A percentile compares a stretch with the other conserved stretches of the same genome.
Conservation (phyloP, 2,888 invertebrate genomes). For the Ferdinandea cuprea region DNA sequence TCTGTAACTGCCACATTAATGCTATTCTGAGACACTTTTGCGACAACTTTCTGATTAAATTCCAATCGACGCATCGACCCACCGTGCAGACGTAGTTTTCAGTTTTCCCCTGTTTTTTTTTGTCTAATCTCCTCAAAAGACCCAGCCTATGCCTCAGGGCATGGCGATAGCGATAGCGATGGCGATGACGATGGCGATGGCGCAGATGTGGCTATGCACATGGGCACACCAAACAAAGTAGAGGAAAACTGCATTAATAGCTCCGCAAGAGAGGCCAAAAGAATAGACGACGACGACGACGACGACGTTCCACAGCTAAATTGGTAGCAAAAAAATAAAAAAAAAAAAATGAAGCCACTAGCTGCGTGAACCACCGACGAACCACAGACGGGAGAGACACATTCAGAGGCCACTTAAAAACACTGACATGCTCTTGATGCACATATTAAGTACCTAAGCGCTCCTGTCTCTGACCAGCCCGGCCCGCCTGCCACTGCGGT, state of each 20-base stretch:
- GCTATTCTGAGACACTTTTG: conserved; percentile 54
- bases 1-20: neutral
- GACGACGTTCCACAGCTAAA: conserved; percentile 58
- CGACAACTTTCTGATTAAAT: conserved; percentile 61
- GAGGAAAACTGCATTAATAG: conserved; percentile 67
- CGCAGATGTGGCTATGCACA: conserved; percentile 44
- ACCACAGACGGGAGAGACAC: conserved; percentile 56
- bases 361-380: conserved; percentile 19
- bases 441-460: conserved; percentile 74
- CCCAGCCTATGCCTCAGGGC: conserved; percentile 63
- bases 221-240: conserved; percentile 29
- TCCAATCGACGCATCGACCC: conserved; percentile 36
- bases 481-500: conserved; percentile 54
- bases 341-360: conserved; percentile 46
- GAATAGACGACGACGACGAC: conserved; percentile 17
- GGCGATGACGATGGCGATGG: too few relatives aligned
- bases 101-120: conserved; percentile 23
- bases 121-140: conserved; percentile 57
- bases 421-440: conserved; percentile 74
- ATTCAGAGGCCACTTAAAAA: conserved; percentile 72
- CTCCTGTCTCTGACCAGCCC: conserved; percentile 53
- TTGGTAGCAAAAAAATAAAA: conserved; percentile 64
- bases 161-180: too few relatives aligned
- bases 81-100: conserved; percentile 6
- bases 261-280: conserved; percentile 26